phyloP scores from a whole-genome alignment of 2,113 vertebrate species.

The Nansenia antarctica region DNA sequence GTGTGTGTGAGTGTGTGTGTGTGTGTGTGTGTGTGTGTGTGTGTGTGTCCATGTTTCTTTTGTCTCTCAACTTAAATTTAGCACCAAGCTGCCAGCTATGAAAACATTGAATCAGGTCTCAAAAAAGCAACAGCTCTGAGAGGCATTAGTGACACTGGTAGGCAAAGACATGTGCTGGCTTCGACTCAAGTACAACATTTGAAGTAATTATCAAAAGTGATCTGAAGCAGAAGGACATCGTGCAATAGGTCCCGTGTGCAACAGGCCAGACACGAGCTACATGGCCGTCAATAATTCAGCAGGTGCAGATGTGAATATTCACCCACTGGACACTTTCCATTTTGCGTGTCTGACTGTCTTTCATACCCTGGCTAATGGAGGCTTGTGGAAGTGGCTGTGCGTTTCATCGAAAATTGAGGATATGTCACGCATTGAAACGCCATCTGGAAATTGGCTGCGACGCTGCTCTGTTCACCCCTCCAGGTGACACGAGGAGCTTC shows the following conservation, averaged over 20 bases:
- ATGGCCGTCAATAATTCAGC: constrained; percentile 71
- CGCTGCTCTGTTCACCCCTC: constrained; percentile 45
- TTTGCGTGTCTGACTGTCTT: constrained; percentile 35
- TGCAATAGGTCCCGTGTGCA: no score
- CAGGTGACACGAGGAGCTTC: constrained; percentile 56
- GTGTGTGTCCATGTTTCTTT: constrained; percentile 11
- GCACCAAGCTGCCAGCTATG: constrained; percentile 29
- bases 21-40: constrained; percentile 2
- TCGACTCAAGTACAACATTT: constrained; percentile 51
- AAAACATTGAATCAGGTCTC: constrained; percentile 52
- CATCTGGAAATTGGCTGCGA: constrained; percentile 59
- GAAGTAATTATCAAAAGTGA: no score
- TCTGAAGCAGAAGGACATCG: no score
- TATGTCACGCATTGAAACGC: constrained; percentile 50
- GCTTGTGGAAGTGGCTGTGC: constrained; percentile 36
- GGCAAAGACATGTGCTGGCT: constrained; percentile 26
- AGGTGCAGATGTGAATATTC: constrained; percentile 69
- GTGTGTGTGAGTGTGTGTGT: no score
- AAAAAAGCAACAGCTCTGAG: constrained; percentile 60
- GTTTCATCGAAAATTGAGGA: constrained; percentile 40
- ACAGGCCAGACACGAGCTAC: no score
- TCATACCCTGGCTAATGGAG: constrained; percentile 53
- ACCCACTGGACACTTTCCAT: constrained; percentile 63
- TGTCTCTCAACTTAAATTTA: constrained; percentile 41
- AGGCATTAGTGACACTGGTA: constrained; percentile 34